Percentiles rank a stretch among this genome's conserved stretches.
phyloP scores from a whole-genome alignment of 2,113 vertebrate species.

The Catagonus wagneri region DNA sequence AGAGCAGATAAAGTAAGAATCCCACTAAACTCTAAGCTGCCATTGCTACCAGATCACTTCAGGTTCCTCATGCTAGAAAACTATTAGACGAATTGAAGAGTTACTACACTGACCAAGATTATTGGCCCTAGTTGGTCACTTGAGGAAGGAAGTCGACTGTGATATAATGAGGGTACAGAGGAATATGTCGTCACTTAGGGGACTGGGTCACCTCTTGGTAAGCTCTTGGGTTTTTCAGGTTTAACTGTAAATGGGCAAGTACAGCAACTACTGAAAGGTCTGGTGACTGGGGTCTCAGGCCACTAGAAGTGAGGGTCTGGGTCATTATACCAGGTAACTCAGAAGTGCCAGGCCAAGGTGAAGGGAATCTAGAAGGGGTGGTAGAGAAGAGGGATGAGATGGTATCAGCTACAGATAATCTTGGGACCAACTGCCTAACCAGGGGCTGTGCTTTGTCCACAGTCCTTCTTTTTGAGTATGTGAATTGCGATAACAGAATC shows the following conservation, averaged over 20 bases:
- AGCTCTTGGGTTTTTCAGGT: neutral
- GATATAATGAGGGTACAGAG: neutral
- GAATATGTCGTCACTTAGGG: neutral
- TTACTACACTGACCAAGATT: neutral
- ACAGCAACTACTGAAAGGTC: neutral
- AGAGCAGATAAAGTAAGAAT: neutral
- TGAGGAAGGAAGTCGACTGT: neutral
- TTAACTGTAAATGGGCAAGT: neutral
- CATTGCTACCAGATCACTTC: neutral
- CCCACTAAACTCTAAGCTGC: neutral
- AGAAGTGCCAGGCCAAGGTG: neutral
- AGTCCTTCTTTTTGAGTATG: neutral
- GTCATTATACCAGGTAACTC: neutral
- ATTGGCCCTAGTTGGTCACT: neutral
- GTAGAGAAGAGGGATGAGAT: neutral
- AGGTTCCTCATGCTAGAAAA: neutral
- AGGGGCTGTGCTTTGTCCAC: neutral
- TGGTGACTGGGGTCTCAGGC: neutral
- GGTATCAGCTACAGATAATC: neutral
- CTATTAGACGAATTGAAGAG: neutral
- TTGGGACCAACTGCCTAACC: neutral
- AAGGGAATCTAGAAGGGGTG: neutral
- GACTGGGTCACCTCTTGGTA: neutral
- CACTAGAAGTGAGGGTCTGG: neutral
- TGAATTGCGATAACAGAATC: conserved; percentile 1